Conservation (phyloP, 2,888 invertebrate genomes). For the Erpobdella octoculata region DNA sequence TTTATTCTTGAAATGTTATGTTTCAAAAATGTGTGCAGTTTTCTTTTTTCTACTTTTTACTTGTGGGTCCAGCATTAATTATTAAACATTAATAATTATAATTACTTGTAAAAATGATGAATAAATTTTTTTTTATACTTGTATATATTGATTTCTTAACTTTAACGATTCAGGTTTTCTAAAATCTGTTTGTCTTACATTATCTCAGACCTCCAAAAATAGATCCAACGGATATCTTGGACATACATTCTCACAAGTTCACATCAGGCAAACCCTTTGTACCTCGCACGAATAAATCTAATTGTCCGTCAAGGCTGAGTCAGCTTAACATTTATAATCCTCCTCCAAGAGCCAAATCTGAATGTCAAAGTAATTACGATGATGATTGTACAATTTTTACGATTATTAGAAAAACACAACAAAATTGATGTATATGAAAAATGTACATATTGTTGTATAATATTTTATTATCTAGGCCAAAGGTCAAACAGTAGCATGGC, state of each 20-base stretch:
- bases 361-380: background rate
- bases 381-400: too few relatives aligned
- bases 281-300: background rate
- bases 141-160: background rate
- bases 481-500: too few relatives aligned
- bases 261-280: background rate
- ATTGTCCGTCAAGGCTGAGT: background rate
- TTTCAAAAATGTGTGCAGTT: too few relatives aligned
- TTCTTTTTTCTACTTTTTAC: too few relatives aligned
- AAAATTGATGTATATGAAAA: too few relatives aligned
- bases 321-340: conserved; percentile 8
- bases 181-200: background rate
- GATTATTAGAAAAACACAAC: too few relatives aligned
- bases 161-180: background rate
- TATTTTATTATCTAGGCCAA: too few relatives aligned
- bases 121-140: background rate
- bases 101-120: too few relatives aligned
- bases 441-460: too few relatives aligned
- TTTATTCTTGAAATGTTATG: too few relatives aligned
- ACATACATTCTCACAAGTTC: conserved; percentile 11
- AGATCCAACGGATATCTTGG: background rate
- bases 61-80: too few relatives aligned
- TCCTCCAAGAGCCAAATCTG: conserved; percentile 1
- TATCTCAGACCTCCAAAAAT: background rate
- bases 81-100: too few relatives aligned